Base-by-base conservation (phyloP, 2,797 vertebrate genomes). In the Vireo griseus region DNA sequence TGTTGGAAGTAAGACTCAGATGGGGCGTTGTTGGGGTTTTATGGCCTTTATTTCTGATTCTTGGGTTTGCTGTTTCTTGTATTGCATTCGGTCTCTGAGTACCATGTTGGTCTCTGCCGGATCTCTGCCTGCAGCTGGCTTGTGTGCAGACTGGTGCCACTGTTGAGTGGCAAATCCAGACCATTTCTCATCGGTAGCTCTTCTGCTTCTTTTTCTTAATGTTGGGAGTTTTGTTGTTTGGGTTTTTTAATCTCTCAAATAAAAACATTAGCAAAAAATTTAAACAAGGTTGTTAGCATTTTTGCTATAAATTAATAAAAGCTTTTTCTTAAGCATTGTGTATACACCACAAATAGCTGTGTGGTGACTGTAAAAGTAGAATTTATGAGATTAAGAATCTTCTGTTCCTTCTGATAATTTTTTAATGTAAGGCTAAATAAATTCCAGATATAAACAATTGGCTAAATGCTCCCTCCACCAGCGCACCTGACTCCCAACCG, bases 161-260 rank as follows among this genome's bases (percentile, higher is more conserved):
- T 50, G 55, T 25, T n/a, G 84, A 82, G 94, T 59, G 95, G 95
- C 84, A 92, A 92, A 90, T 81, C 85, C 92, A 92, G 82, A 90
- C 91, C 85, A 76, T 78, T 90, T 75, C 94, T 92, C 87, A 82
- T 83, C 2, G 3, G 89, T 96, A 94, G 89, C 81, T 88, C 89
- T 94, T 96, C 92, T 88, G 92, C 91, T 96, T 97, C 87, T 94
- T 94, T 94, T 96, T 93, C 82, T 92, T 97, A 94, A 96, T 94
- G 95, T 92, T 88, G 94, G 95, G 95, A 97, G 90, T 95, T 96
- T 95, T 95, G 88, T 96, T 96, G 96, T 96, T 96, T 95, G 94
- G 95, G 93, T 81, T 97, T 97, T 97, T 95, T 96, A 97, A 95
- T 95, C 92, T 97, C 96, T 96, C 91, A 91, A 97, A 97, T 96